Evolutionary conservation across 2,797 vertebrate genomes (phyloP).

Genomic region (Sebastes ruberrimus): DNA sequence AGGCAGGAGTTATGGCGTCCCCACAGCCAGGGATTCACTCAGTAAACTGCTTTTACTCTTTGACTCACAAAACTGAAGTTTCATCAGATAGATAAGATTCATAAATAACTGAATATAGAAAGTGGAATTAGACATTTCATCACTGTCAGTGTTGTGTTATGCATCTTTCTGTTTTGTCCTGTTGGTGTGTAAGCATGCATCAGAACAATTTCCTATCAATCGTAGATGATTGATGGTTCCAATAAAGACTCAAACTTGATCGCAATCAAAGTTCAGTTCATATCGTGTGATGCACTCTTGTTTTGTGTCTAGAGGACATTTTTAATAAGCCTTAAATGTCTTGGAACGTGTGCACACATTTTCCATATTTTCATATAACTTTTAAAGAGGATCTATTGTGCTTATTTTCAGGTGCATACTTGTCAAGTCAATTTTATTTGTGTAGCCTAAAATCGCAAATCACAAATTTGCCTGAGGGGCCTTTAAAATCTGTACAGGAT

Average conservation of each 20-base stretch:
- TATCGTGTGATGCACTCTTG: background rate
- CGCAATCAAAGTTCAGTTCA: background rate
- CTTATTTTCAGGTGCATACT: background rate
- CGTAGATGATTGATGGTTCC: conserved; percentile 8
- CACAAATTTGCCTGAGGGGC: no score
- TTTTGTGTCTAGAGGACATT: background rate
- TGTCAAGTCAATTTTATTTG: background rate
- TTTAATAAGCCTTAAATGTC: background rate
- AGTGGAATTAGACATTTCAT: conserved; percentile 10
- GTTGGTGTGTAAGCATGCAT: background rate
- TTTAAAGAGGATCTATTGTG: background rate
- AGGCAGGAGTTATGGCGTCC: background rate
- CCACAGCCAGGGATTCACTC: background rate
- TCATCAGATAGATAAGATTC: background rate
- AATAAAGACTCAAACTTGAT: conserved; percentile 4
- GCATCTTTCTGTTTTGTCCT: background rate
- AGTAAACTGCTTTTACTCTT: background rate
- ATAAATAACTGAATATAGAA: background rate
- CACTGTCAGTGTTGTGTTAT: background rate
- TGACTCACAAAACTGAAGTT: background rate
- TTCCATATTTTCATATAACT: background rate
- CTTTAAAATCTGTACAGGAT: no score
- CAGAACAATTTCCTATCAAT: background rate
- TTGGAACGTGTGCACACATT: background rate
- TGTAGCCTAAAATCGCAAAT: background rate